Evolutionary conservation across 2,888 invertebrate species (phyloP).

Genomic region (Lithodes maja): DNA sequence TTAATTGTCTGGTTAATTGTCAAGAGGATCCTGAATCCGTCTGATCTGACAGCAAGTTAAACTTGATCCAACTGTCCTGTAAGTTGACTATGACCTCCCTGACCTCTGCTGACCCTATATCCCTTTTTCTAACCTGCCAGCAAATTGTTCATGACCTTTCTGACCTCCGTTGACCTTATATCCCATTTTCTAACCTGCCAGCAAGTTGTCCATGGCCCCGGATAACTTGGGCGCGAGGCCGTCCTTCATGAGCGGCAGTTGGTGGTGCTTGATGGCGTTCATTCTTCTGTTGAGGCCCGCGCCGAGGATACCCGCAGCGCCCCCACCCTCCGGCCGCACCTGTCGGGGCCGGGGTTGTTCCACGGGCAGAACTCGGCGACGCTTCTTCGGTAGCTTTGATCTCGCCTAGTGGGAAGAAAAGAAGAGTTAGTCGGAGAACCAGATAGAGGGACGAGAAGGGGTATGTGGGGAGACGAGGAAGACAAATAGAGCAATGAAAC

Average conservation of each 20-base stretch:
- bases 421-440: neutral
- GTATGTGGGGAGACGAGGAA: neutral
- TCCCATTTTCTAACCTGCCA: constrained; percentile 25
- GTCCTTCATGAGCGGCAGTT: constrained; percentile 77
- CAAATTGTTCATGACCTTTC: no score
- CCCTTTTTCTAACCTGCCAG: no score
- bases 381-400: constrained; percentile 68
- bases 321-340: constrained; percentile 70
- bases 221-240: constrained; percentile 46
- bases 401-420: constrained; percentile 52
- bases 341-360: constrained; percentile 71
- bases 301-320: neutral
- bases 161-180: no score
- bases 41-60: no score
- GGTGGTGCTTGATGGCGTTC: constrained; percentile 86
- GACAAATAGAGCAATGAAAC: neutral
- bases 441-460: neutral
- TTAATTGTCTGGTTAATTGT: no score
- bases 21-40: no score
- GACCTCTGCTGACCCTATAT: no score
- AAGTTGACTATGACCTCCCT: no score
- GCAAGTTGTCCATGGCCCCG: constrained; percentile 44
- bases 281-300: constrained; percentile 80
- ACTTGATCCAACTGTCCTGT: no score
- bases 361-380: constrained; percentile 66